Evolutionary conservation across 2,888 invertebrate genomes (phyloP), one percentile per base, ranked within the genome.

Genomic region (Psylliodes chrysocephalus): DNA sequence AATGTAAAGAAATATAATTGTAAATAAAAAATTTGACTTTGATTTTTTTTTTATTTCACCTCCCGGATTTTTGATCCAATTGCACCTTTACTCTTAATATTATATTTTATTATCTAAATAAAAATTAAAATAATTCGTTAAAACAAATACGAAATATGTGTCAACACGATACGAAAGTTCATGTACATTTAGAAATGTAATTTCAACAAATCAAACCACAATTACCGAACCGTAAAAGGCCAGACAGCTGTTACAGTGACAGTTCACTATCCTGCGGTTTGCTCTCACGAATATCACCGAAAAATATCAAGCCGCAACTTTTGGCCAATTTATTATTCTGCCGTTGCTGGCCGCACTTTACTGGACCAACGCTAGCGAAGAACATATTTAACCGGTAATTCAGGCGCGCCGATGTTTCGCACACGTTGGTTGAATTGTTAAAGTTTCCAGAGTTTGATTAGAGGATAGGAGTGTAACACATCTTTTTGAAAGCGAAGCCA

Each of bases 321-420:
- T 59, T 47, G n/a, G 47, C 59, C 47, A 59, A 63, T 63, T 60
- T 47, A 46, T 60, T 53, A 60, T 60, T 57, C 38, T 46, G 35
- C 22, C 28, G 14, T 38, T 51, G 55, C 10, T 51, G 42, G 42
- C 18, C 42, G 10, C 42, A 35, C 35, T 35, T n/a, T 35, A 12
- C 35, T 35, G 12, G 35, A 35, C 12, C 35, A 6, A 42, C 10
- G n/a, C 10, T 18, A 18, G 18, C 3, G 12, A 42, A 42, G 42
- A 18, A 42, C 42, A 8, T 42, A 18, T 42, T 42, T 18, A 42
- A 35, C 35, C 35, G 35, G 14, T 14, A 12, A 35, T 35, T 35
- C 35, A 4, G 10, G 2, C 8, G 14, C 12, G 2, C 33, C 35
- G 6, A 35, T 35, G 35, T 35, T 35, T 35, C 35, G 35, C 35